Evolutionary conservation across 2,888 invertebrate genomes (phyloP).

Genomic region (Panzeria rudis): DNA sequence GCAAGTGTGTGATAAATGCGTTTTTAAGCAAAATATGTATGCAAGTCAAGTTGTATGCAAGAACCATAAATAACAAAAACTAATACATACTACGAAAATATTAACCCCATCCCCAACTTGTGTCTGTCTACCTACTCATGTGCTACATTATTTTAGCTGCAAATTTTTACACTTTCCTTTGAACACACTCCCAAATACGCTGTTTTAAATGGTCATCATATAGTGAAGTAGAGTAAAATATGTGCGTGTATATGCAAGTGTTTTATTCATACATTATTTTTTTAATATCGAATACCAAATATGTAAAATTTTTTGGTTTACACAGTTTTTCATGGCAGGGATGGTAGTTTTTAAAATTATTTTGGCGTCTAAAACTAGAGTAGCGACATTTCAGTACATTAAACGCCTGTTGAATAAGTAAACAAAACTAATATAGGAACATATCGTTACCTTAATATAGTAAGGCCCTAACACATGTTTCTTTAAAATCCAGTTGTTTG

Average conservation of each 20-base stretch:
- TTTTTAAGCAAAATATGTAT: conserved; percentile 69
- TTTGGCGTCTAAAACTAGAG: background rate
- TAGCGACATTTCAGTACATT: background rate
- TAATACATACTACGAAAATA: conserved; percentile 63
- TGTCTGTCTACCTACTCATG: conserved; percentile 12
- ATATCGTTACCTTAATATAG: no score
- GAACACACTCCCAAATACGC: background rate
- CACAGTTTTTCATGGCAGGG: background rate
- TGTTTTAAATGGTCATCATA: conserved; percentile 57
- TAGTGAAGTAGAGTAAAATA: conserved; percentile 68
- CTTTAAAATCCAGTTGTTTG: no score
- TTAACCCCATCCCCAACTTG: conserved; percentile 27
- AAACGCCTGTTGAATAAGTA: background rate
- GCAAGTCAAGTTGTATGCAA: conserved; percentile 54
- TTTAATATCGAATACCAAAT: conserved; percentile 26
- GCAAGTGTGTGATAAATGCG: conserved; percentile 72
- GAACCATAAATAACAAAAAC: conserved; percentile 57
- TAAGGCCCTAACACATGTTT: no score
- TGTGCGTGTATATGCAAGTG: conserved; percentile 15
- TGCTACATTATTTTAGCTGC: conserved; percentile 17
- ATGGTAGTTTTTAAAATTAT: background rate
- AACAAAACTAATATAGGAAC: no score
- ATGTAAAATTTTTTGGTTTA: background rate
- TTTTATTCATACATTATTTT: conserved; percentile 35
- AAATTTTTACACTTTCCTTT: conserved; percentile 20